Evolutionary conservation across 2,113 vertebrate species (phyloP), one percentile per base, ranked within the genome.

Genomic region (Hoplias malabaricus): DNA sequence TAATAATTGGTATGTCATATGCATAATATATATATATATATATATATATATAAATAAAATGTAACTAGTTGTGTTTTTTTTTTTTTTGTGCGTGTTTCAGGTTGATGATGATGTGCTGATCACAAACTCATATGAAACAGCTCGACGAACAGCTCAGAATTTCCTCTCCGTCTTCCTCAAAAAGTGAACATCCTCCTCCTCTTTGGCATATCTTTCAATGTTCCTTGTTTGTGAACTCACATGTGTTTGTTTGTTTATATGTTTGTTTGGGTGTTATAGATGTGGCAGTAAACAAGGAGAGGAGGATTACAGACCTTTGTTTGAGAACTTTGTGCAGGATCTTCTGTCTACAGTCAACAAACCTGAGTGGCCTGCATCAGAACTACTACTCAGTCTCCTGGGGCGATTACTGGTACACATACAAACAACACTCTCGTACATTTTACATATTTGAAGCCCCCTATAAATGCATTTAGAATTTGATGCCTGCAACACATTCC

Each of bases 251-350:
- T n/a, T n/a, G n/a, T 11, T 38, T 46, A 4, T 54, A 0, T 3
- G 11, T 25, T 23, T 71, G 34, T 33, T 12, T 72, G 4, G 62
- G 62, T 36, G 1, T 1, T 9, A 2, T 36, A 98, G 97, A 81
- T 99, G 97, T 92, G 97, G 97, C 84, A 98, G 97, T 87, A 98
- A 98, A 79, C 97, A 99, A 89, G 97, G 94, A 57, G 97, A 99
- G 90, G 97, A 99, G 89, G 97, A 99, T 90, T 99, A 99, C 86
- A 94, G 97, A 65, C 97, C 97, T 1, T 85, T 98, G 65, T 99
- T 99, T 93, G 97, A 99, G 89, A 99, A 98, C 88, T 99, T 99
- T 87, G 96, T 98, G 82, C 97, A 98, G 87, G 97, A 99, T 84
- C 94, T 99, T 70, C 94, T 99, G 78, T 99, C 97, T 4, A 99